Conservation (phyloP, 1,140 invertebrate genomes). For the Charaxes varanes region DNA sequence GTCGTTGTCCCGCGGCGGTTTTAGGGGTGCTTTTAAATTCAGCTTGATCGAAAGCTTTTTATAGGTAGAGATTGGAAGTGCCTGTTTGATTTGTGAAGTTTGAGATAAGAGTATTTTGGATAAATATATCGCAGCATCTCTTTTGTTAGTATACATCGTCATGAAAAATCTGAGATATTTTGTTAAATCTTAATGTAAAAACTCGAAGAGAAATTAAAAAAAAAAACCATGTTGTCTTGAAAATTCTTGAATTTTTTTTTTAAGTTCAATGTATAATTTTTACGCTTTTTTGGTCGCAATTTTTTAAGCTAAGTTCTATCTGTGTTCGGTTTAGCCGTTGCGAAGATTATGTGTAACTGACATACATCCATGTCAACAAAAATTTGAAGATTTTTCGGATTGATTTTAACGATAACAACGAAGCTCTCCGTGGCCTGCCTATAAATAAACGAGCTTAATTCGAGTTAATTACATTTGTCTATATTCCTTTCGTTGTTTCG, state of each 20-base stretch:
- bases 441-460: not conserved
- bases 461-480: not conserved
- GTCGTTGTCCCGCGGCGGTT: conserved; percentile 22
- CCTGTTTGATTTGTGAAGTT: conserved; percentile 34
- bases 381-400: too few relatives aligned
- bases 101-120: conserved; percentile 20
- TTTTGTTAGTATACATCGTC: not conserved
- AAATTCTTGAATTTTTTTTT: too few relatives aligned
- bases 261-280: too few relatives aligned
- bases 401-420: conserved; percentile 21
- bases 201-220: too few relatives aligned
- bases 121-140: not conserved
- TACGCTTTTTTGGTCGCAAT: too few relatives aligned
- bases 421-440: not conserved
- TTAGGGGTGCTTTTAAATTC: conserved; percentile 28
- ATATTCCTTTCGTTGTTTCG: too few relatives aligned
- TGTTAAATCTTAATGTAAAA: too few relatives aligned
- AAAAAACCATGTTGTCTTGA: too few relatives aligned
- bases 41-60: conserved; percentile 30
- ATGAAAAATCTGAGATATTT: not conserved
- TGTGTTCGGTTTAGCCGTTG: too few relatives aligned
- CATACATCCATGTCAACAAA: too few relatives aligned
- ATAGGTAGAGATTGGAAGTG: conserved; percentile 10
- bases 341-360: too few relatives aligned
- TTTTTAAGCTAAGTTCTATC: too few relatives aligned